Base-by-base conservation (phyloP, 1,140 invertebrate genomes). In the Zaprionus gabonicus region DNA sequence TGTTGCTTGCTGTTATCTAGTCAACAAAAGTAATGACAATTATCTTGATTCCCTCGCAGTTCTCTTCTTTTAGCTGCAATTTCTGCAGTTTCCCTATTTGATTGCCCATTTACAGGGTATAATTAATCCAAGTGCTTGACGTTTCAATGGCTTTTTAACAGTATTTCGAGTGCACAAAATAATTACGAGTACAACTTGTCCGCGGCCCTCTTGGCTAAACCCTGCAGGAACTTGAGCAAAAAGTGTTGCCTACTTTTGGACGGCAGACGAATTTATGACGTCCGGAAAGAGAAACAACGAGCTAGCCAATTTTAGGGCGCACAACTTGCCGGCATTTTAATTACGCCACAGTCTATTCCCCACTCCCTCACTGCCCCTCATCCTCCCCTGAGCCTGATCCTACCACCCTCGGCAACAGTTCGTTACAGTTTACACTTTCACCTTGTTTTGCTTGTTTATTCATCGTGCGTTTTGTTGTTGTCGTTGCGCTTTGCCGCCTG, bases 311-410 rank as follows among this genome's bases (percentile, higher is more conserved):
- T 85, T 86, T 84, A 27, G 46, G 17, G 60, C 34, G 59, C 46
- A 46, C 41, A 66, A 62, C 58, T 70, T 77, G 65, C 56, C 66
- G 70, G 71, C 62, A 62, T 90, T 88, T 88, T 88, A 90, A 90
- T 88, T 88, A 88, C 81, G 56, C 69, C 64, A 59, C 68, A 76
- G 63, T 71, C 63, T 31, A 53, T 76, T 68, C 57, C 56, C 13
- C 69, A 63, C 55, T 34, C 41, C 53, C 23, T 62, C 23, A 25
- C 46, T 44, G 31, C 31, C 9, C 2, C 31, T 31, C 31, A 34
- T 10, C 9, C 25, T 63, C n/a, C 23, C 58, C 9, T 53, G 23
- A 3, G 2, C 9, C 31, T 34, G 9, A 34, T 34, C 31, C 20
- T 69, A 36, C 23, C 23, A 41, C 20, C 13, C 34, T 27, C 41